A percentile compares a stretch with the other conserved stretches of the same genome.
phyloP scores from a whole-genome alignment of 1,140 invertebrate species.

The silkworm (Bombyx mori) region ASM3026992v2 NC_085115.1:10962001-10962500 shows the following conservation, averaged over 20 bases:
- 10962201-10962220: constrained; percentile 73
- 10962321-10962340: constrained; percentile 80
- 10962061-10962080: constrained; percentile 74
- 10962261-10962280: constrained; percentile 81
- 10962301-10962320: constrained; percentile 83
- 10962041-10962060: constrained; percentile 71
- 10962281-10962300: constrained; percentile 80
- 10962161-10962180: constrained; percentile 72
- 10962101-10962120: constrained; percentile 73
- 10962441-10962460: constrained; percentile 72
- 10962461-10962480: constrained; percentile 85
- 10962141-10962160: constrained; percentile 44
- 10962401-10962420: constrained; percentile 76
- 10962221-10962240: constrained; percentile 79
- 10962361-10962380: constrained; percentile 88
- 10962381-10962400: constrained; percentile 85
- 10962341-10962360: constrained; percentile 84
- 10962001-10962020: constrained; percentile 85
- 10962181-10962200: constrained; percentile 81
- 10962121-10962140: constrained; percentile 70
- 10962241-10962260: constrained; percentile 86
- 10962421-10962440: constrained; percentile 71
- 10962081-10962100: constrained; percentile 76
- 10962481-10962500: constrained; percentile 87
- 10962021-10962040: constrained; percentile 73